Evolutionary conservation across 30 jellyfish, hydroid and myxozoan genomes (phyloP).

Genomic region (Nemopilema nomurai): DNA sequence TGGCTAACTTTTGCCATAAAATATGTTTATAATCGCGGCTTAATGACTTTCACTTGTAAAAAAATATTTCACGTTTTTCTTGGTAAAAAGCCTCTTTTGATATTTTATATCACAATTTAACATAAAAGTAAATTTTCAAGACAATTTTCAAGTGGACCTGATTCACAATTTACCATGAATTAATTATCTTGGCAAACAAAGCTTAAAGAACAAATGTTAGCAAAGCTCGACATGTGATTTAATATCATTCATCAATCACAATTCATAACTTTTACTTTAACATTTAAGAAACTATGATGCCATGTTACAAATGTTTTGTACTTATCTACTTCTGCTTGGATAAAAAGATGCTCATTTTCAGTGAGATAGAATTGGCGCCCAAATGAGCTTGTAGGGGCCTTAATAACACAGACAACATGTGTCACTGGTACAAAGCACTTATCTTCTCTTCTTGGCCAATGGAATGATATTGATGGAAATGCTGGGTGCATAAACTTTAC

Average conservation of each 20-base stretch:
- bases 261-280: background rate
- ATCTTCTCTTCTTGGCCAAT: slow-evolving; percentile 15
- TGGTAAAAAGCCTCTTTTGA: background rate
- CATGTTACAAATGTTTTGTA: background rate
- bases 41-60: background rate
- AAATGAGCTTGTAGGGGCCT: slow-evolving; percentile 7
- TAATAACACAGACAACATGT: background rate
- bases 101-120: background rate
- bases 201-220: background rate
- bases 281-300: background rate
- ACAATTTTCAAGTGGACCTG: background rate
- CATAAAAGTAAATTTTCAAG: background rate
- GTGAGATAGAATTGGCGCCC: background rate
- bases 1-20: background rate
- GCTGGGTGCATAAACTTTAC: slow-evolving; percentile 9
- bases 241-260: background rate
- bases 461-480: slow-evolving; percentile 1
- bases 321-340: background rate
- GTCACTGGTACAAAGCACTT: slow-evolving; percentile 18
- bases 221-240: background rate
- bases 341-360: background rate
- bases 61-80: background rate
- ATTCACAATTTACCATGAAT: background rate
- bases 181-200: background rate
- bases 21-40: background rate